phyloP scores from a whole-genome alignment of 2,888 invertebrate genomes.

The Volucella bombylans region DNA sequence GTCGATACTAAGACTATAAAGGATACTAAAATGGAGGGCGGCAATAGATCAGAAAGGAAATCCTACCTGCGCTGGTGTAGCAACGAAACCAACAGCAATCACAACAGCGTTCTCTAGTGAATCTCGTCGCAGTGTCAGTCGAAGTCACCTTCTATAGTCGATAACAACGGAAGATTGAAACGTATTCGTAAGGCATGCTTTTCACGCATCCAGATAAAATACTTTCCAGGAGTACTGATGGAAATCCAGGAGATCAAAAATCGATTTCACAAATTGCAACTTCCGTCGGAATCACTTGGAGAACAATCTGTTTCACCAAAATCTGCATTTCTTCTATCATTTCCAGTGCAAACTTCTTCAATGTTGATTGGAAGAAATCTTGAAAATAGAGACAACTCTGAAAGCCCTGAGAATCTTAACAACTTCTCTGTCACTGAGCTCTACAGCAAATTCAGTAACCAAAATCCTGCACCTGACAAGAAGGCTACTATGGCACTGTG shows the following conservation, averaged over 20 bases:
- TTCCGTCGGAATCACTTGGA: too few relatives aligned
- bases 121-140: conserved; percentile 3
- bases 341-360: conserved; percentile 85
- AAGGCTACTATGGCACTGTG: conserved; percentile 26
- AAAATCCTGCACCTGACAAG: conserved; percentile 41
- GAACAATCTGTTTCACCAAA: conserved; percentile 86
- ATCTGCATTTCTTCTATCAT: conserved; percentile 86
- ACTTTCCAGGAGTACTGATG: conserved; percentile 1
- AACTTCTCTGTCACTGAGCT: conserved; percentile 74
- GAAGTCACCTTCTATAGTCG: neutral
- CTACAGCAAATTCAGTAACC: conserved; percentile 73
- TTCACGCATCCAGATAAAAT: conserved; percentile 50
- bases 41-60: neutral
- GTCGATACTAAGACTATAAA: conserved; percentile 8
- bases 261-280: conserved; percentile 83
- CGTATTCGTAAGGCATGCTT: conserved; percentile 27
- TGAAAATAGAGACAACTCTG: conserved; percentile 78
- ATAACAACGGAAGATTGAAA: conserved; percentile 8
- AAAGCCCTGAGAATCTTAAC: conserved; percentile 74
- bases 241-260: neutral
- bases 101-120: conserved; percentile 32
- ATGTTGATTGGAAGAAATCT: conserved; percentile 82
- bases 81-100: conserved; percentile 27
- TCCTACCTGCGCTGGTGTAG: neutral
- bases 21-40: neutral